Evolutionary conservation across 2,797 vertebrate genomes (phyloP), one percentile per base, ranked within the genome.

Genomic region (Lithobates pipiens): DNA sequence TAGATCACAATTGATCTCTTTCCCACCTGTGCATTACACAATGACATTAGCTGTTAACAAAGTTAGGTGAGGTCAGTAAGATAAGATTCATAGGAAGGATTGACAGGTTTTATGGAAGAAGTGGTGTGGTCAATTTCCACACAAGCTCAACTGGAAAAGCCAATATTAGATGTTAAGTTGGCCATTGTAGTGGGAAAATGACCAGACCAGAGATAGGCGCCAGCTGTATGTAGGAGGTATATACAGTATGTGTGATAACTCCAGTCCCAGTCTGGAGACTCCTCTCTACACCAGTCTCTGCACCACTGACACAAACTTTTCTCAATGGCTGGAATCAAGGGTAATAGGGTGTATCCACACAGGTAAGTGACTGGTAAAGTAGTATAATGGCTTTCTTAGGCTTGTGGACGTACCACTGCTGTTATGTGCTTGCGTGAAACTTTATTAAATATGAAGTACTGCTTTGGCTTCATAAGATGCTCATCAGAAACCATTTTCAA

Each of bases 271-370:
- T 39, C 39, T 39, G 39, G 39, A 39, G 65, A 67, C 50, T 54
- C 50, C 13, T 54, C 39, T 39, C 50, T 54, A 18, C 3, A 18
- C 50, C 44, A 46, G 8, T 1, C 65, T 67, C 10, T 29, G 25
- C 61, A 9, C 61, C 7, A 11, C 61, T 65, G 8, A 39, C 23
- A 25, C 61, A 67, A 1, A 6, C 54, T 27, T 88, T 86, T 61
- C 85, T 71, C 89, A 89, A 93, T 93, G 93, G 93, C 92, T 8
- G 92, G 92, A 84, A 93, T 93, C 88, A 93, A 93, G 93, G 93
- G 93, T 93, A 90, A 88, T 27, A n/a, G 8, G 2, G 5, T 25
- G 15, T 10, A 4, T 67, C 5, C 21, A 61, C 54, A 61, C 54
- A 61, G 1, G 23, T 9, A 61, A 21, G 4, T 46, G 42, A 11